Conservation (phyloP, 2,888 invertebrate genomes). For the Agrilus biguttatus region DNA sequence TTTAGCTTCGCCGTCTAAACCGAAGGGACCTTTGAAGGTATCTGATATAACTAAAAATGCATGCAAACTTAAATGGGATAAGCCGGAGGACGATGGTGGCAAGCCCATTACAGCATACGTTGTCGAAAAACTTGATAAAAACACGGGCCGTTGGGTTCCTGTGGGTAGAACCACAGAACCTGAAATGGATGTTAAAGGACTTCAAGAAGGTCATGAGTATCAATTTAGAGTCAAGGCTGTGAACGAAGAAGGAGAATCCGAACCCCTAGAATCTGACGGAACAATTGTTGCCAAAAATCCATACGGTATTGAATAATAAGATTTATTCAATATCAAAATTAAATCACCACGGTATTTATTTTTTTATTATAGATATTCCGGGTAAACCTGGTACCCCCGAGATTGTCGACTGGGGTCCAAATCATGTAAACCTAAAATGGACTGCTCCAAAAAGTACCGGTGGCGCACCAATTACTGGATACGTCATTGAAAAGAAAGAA, state of each 20-base stretch:
- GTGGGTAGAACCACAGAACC: conserved; percentile 78
- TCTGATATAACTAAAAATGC: conserved; percentile 78
- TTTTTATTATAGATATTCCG: conserved; percentile 45
- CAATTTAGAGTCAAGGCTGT: conserved; percentile 88
- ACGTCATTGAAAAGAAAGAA: conserved; percentile 81
- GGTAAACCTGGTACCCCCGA: conserved; percentile 79
- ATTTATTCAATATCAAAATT: neutral
- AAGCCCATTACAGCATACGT: conserved; percentile 85
- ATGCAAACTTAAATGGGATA: conserved; percentile 84
- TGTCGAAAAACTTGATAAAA: conserved; percentile 85
- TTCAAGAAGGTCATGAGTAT: conserved; percentile 85
- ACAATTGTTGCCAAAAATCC: conserved; percentile 92
- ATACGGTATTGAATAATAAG: conserved; percentile 43
- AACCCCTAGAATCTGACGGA: conserved; percentile 84
- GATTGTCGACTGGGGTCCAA: conserved; percentile 79
- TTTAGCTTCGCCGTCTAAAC: conserved; percentile 64
- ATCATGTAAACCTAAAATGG: conserved; percentile 78
- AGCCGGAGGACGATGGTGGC: conserved; percentile 91
- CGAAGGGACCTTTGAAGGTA: conserved; percentile 80
- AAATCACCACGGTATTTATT: neutral
- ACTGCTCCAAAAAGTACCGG: conserved; percentile 63
- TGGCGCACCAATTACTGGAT: conserved; percentile 69
- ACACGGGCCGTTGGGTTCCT: conserved; percentile 86
- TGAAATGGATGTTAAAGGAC: conserved; percentile 75
- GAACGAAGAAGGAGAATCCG: conserved; percentile 90